These are phyloP conservation scores for Noctua janthina DNA, from an alignment of 2,888 invertebrate species.

Conservation along the genomic window DNA sequence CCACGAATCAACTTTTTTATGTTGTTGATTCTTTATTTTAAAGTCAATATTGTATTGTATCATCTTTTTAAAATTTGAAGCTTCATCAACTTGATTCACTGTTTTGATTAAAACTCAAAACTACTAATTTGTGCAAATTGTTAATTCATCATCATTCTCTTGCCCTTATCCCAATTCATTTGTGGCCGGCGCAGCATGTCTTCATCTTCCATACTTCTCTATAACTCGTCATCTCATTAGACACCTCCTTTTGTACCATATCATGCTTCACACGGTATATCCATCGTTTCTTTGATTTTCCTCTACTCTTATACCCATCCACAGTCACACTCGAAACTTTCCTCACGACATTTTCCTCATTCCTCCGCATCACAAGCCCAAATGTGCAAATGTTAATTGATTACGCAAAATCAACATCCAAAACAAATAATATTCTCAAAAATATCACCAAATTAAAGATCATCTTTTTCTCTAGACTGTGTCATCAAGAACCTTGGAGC, in stretches of 20 bases:
- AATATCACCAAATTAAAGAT: conserved; percentile 13
- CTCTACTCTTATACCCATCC: too few relatives aligned
- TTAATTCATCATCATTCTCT: too few relatives aligned
- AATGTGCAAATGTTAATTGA: background rate
- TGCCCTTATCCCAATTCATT: too few relatives aligned
- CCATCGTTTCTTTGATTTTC: too few relatives aligned
- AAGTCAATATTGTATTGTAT: conserved; percentile 1
- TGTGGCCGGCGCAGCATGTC: too few relatives aligned
- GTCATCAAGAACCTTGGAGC: conserved; percentile 26
- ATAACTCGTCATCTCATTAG: too few relatives aligned
- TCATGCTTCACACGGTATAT: too few relatives aligned
- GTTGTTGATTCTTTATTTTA: conserved; percentile 14
- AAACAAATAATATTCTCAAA: conserved; percentile 1
- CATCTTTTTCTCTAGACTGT: background rate
- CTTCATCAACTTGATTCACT: background rate
- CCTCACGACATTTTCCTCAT: too few relatives aligned
- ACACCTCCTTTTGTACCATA: too few relatives aligned
- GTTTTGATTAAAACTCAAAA: background rate
- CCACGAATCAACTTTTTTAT: conserved; percentile 26
- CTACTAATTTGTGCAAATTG: background rate
- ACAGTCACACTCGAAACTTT: too few relatives aligned
- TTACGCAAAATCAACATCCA: background rate
- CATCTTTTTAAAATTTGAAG: background rate
- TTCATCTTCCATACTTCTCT: too few relatives aligned
- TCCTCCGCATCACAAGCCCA: too few relatives aligned